Evolutionary conservation across 1,140 invertebrate genomes (phyloP), one percentile per base, ranked within the genome.

Genomic region (Saccostrea cuccullata): DNA sequence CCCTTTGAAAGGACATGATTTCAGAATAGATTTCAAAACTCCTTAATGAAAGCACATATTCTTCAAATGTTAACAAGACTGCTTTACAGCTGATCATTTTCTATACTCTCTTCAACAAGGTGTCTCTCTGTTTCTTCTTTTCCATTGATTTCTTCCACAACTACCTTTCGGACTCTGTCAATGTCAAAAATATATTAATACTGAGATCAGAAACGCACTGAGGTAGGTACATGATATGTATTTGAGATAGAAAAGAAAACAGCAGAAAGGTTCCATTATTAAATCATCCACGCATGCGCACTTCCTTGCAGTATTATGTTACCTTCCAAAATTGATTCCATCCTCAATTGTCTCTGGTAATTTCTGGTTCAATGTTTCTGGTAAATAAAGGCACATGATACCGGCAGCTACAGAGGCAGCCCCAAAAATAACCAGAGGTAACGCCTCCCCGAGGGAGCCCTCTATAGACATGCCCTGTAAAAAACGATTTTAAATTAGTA

Each of bases 271-370:
- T n/a, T n/a, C n/a, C n/a, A n/a, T n/a, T n/a, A n/a, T n/a, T n/a
- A n/a, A 36, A 36, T 36, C 30, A 36, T 36, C 30, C 30, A 36
- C 30, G 30, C 30, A 36, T 36, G 30, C 30, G 30, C 30, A 36
- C 30, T 1, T 36, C 30, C 30, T 36, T 36, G 30, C 30, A 36
- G 30, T 1, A 36, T 36, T 36, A 36, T 36, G 26, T 82, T 36
- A 92, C 91, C 83, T 91, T 11, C 85, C 86, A 86, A 92, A 91
- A 13, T 83, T 77, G 40, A 86, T 90, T 55, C 86, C 89, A 55
- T 92, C 92, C 23, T 88, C 86, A 2, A 92, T 87, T 2, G 90
- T 93, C 67, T 93, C 91, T 17, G 92, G 92, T 30, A 93, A 67
- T 26, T 87, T 84, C 82, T 87, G 84, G 55, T 86, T 82, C 5